Evolutionary conservation across 2,797 vertebrate species (phyloP), one percentile per base, ranked within the genome.

Genomic region (Capromys pilorides): DNA sequence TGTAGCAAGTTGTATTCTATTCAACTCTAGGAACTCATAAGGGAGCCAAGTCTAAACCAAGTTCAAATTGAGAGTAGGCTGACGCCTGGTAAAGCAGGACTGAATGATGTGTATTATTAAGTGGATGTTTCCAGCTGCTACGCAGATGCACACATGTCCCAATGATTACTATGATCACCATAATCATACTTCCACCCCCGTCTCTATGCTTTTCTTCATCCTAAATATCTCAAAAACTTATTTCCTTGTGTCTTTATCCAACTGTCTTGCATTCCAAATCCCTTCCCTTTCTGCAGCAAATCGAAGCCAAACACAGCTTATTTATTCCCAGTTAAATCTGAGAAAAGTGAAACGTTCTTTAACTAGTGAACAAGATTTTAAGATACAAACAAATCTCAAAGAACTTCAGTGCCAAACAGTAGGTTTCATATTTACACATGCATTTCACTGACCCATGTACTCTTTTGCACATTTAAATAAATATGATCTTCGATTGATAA

Each of bases 101-200:
- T 59, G 88, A 45, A 21, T 88, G 54, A 85, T 92, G 79, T 69
- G 5, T 89, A 62, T 93, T 89, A 94, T 93, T 95, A 96, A 79
- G 83, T 49, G 91, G 93, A 88, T 71, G 51, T 64, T 51, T 88
- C 90, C 92, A 79, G 87, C 90, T 85, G 94, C 54, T 78, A 21
- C 26, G 4, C 61, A 62, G 33, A 59, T 4, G 26, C 41, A 62
- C 62, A 57, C 61, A 49, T 88, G 79, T 86, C 93, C 91, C 75
- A 95, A 83, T 91, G 81, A 96, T 90, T 88, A 91, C 33, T 75
- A 80, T 94, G 80, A 91, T 57, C 59, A 49, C 66, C 79, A 64
- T 69, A 81, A 90, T 75, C 79, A 59, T 7, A 41, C 6, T 61
- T 57, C 9, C 22, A 54, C 33, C 19, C 11, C 36, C 79, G 41